phyloP scores from a whole-genome alignment of 2,888 invertebrate species.

The Xanthia icteritia region DNA sequence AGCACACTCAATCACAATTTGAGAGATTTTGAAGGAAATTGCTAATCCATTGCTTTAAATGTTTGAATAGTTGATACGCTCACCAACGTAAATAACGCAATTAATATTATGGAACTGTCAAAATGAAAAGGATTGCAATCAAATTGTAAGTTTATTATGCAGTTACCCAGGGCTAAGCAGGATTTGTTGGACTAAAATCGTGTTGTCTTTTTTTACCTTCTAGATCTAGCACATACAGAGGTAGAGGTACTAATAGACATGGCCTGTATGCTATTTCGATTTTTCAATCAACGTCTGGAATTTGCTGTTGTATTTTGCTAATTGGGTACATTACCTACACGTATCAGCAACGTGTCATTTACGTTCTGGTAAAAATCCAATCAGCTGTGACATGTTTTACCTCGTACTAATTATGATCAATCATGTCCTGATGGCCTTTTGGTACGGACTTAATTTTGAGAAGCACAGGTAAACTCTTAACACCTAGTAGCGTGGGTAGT shows the following conservation, averaged over 20 bases:
- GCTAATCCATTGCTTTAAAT: background rate
- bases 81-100: background rate
- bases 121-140: too few species aligned
- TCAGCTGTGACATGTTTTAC: background rate
- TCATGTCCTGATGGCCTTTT: background rate
- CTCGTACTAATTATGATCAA: background rate
- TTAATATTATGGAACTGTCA: background rate
- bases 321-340: background rate
- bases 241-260: background rate
- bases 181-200: background rate
- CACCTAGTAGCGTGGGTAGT: background rate
- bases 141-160: too few species aligned
- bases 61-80: background rate
- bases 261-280: background rate
- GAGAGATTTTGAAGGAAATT: background rate
- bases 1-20: background rate
- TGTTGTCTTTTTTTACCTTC: background rate
- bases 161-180: background rate
- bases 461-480: background rate
- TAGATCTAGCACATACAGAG: too few species aligned
- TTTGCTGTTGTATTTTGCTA: background rate
- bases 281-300: background rate
- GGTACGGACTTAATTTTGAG: background rate
- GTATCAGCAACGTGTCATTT: background rate
- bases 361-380: conserved; percentile 4